phyloP scores from a whole-genome alignment of 2,113 vertebrate genomes.

The Myocastor coypus region DNA sequence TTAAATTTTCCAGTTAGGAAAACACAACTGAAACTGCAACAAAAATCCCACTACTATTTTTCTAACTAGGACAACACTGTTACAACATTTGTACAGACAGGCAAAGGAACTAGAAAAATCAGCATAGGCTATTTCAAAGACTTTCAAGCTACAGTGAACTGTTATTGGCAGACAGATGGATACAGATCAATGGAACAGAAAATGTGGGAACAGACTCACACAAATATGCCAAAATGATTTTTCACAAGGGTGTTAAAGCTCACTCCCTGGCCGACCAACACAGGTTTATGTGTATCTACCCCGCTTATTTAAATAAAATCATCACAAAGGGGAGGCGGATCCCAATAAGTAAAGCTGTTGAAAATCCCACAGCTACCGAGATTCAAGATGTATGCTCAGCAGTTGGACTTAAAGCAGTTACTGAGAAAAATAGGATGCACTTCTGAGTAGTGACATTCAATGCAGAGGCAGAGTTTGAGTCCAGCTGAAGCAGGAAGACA shows the following conservation, averaged over 20 bases:
- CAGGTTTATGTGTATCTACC: too few relatives aligned
- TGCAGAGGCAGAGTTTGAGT: too few relatives aligned
- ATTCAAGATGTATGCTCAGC: too few relatives aligned
- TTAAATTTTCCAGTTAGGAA: background rate
- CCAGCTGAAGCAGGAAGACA: too few relatives aligned
- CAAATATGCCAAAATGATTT: background rate
- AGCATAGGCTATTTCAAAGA: background rate
- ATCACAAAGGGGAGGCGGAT: too few relatives aligned
- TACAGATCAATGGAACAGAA: background rate
- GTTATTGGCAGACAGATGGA: background rate
- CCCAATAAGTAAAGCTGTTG: too few relatives aligned
- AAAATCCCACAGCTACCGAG: too few relatives aligned
- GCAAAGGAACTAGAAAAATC: background rate
- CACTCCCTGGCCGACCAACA: too few relatives aligned
- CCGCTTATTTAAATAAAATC: too few relatives aligned
- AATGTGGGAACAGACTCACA: background rate
- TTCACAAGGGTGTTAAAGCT: background rate
- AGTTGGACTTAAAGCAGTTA: too few relatives aligned
- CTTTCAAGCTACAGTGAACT: background rate
- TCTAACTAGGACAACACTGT: background rate
- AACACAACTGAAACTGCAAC: background rate
- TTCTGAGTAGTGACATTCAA: too few relatives aligned
- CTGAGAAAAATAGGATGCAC: too few relatives aligned
- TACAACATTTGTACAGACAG: background rate
- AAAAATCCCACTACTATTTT: background rate